phyloP scores from a whole-genome alignment of 2,113 vertebrate genomes.

The Perognathus longimembris region DNA sequence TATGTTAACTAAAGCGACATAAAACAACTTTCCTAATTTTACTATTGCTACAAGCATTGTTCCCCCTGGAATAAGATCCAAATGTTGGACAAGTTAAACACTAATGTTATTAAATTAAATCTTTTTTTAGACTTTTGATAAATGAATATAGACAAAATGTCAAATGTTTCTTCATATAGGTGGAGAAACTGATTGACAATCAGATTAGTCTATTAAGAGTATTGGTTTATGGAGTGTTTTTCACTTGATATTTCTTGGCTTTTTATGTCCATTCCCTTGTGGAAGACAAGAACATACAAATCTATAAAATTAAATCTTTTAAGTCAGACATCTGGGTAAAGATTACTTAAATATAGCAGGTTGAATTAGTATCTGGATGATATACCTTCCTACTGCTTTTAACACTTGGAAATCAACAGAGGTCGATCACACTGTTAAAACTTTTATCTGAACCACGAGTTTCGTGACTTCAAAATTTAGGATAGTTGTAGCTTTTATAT shows the following conservation, averaged over 20 bases:
- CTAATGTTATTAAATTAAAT: slow-evolving; percentile 87
- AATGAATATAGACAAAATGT: slow-evolving; percentile 80
- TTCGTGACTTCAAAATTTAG: slow-evolving; percentile 56
- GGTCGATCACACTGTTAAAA: slow-evolving; percentile 41
- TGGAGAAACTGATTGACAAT: slow-evolving; percentile 77
- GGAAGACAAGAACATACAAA: slow-evolving; percentile 53
- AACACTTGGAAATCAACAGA: slow-evolving; percentile 41
- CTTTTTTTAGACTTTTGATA: slow-evolving; percentile 79
- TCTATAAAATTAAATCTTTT: slow-evolving; percentile 57
- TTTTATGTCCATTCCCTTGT: slow-evolving; percentile 56
- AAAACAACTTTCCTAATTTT: slow-evolving; percentile 90
- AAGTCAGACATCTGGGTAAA: slow-evolving; percentile 45
- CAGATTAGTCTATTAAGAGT: slow-evolving; percentile 78
- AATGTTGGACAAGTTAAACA: slow-evolving; percentile 85
- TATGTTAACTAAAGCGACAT: slow-evolving; percentile 90
- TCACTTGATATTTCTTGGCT: slow-evolving; percentile 62
- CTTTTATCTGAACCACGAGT: slow-evolving; percentile 51
- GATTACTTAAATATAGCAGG: slow-evolving; percentile 52
- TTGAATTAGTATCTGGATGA: slow-evolving; percentile 69
- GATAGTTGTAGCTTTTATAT: slow-evolving; percentile 18
- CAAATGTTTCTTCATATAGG: slow-evolving; percentile 79
- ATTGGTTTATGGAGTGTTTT: slow-evolving; percentile 77
- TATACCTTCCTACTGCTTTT: slow-evolving; percentile 40
- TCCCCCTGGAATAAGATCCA: slow-evolving; percentile 85
- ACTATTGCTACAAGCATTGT: slow-evolving; percentile 86